Percentiles rank a stretch among this genome's conserved stretches.
These are phyloP conservation scores for Rhadinocentrus ornatus DNA, from an alignment of 2,797 vertebrate genomes.

Conservation along the genomic window DNA sequence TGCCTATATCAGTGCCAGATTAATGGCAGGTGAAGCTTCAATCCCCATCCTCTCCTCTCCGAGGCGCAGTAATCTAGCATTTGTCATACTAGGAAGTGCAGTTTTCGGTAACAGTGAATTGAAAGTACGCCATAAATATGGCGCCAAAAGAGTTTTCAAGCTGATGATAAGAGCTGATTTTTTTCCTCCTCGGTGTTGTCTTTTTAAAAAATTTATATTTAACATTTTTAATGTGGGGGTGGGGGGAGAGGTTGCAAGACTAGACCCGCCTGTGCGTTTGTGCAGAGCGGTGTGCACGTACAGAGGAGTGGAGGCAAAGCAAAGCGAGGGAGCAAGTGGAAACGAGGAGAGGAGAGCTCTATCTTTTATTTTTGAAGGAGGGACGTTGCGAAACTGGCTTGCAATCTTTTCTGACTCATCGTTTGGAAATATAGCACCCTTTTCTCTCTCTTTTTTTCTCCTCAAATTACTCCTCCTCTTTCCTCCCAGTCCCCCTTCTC, in stretches of 20 bases:
- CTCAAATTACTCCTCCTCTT: constrained; percentile 13
- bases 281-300: constrained; percentile 60
- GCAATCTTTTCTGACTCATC: constrained; percentile 82
- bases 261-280: constrained; percentile 68
- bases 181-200: constrained; percentile 23
- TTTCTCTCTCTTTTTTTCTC: constrained; percentile 23
- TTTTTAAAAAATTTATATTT: background rate
- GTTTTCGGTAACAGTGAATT: constrained; percentile 90
- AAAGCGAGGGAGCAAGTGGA: constrained; percentile 47
- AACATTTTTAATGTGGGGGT: background rate
- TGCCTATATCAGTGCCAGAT: background rate
- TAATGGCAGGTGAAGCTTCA: constrained; percentile 65
- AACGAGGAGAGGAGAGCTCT: constrained; percentile 31
- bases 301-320: constrained; percentile 49
- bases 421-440: constrained; percentile 69
- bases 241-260: constrained; percentile 47
- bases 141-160: constrained; percentile 96
- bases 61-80: constrained; percentile 60
- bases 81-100: constrained; percentile 79
- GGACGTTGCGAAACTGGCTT: constrained; percentile 79
- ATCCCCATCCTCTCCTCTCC: constrained; percentile 57
- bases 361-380: constrained; percentile 72
- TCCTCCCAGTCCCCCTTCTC: constrained; percentile 8
- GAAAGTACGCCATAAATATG: constrained; percentile 99
- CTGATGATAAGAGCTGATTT: constrained; percentile 81